phyloP scores from a whole-genome alignment of 2,797 vertebrate species.

The Geotrypetes seraphini region DNA sequence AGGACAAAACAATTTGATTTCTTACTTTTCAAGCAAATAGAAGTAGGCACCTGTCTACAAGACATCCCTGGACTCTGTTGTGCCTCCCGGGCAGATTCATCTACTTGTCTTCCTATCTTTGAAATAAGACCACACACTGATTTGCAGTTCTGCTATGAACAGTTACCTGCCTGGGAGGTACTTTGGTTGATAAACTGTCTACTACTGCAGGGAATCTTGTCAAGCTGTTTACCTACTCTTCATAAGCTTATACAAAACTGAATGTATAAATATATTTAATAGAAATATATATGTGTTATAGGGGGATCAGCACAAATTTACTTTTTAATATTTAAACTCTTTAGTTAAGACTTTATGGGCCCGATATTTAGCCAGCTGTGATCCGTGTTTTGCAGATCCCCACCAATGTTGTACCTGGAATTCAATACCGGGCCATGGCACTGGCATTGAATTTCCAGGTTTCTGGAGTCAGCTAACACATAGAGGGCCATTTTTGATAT shows the following conservation, averaged over 20 bases:
- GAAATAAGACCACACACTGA: slow-evolving; percentile 29
- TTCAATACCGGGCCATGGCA: no score
- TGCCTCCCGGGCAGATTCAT: slow-evolving; percentile 44
- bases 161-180: slow-evolving; percentile 32
- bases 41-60: slow-evolving; percentile 28
- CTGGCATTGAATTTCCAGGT: no score
- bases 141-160: slow-evolving; percentile 10
- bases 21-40: slow-evolving; percentile 32
- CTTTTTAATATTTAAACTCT: slow-evolving; percentile 8
- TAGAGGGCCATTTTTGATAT: no score
- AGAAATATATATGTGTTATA: slow-evolving; percentile 20
- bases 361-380: no score
- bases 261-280: slow-evolving; percentile 1
- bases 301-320: slow-evolving; percentile 8
- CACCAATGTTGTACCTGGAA: no score
- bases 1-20: slow-evolving; percentile 20
- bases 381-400: no score
- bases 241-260: slow-evolving; percentile 9
- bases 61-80: slow-evolving; percentile 31
- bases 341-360: no score
- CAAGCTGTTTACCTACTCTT: slow-evolving; percentile 33
- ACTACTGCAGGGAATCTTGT: slow-evolving; percentile 20
- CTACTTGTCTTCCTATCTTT: slow-evolving; percentile 49
- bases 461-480: no score
- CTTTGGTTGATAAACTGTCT: slow-evolving; percentile 22